Base-by-base conservation (phyloP, 2,888 invertebrate genomes). In the Ichneumoninae sp. region DNA sequence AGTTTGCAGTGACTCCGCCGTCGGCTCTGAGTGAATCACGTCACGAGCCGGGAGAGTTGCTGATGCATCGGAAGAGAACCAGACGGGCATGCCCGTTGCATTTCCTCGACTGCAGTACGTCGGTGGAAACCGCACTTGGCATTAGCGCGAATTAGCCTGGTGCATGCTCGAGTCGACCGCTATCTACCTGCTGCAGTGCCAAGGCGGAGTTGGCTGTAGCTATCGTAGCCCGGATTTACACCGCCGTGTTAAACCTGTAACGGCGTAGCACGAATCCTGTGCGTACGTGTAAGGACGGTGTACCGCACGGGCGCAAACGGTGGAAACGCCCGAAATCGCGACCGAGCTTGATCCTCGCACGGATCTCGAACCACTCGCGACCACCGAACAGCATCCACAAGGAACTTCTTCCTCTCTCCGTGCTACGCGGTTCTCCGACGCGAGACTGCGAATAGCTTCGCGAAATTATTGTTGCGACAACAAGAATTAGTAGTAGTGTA, bases 61-160 rank as follows among this genome's bases (percentile, higher is more conserved):
- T 75, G 76, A 71, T 75, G 66, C 80, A 80, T 76, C 71, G 40
- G 65, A 50, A 71, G 57, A 50, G 70, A 60, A 57, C 60, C 7
- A 13, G 44, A 40, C 40, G 68, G 22, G 22, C 8, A 40, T 54
- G 89, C 89, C 86, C 89, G 84, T 90, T 91, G 90, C 89, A 91
- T 90, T 91, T 89, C 85, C 87, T 87, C 86, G 89, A 89, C 90
- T 89, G 86, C 87, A 89, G 87, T 85, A 54, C 13, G 74, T 69
- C 66, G 81, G 66, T 74, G 77, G 78, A 81, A 84, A 22, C 72
- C 75, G 74, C 82, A 83, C 84, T 84, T 76, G 80, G 85, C 87
- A 92, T 92, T 91, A 91, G 90, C 90, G 89, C 89, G 88, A 92
- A 92, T 92, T 91, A 92, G 87, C 81, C 80, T 65, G 72, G 68